Evolutionary conservation across 2,888 invertebrate genomes (phyloP).

Genomic region (Tholera decimalis): DNA sequence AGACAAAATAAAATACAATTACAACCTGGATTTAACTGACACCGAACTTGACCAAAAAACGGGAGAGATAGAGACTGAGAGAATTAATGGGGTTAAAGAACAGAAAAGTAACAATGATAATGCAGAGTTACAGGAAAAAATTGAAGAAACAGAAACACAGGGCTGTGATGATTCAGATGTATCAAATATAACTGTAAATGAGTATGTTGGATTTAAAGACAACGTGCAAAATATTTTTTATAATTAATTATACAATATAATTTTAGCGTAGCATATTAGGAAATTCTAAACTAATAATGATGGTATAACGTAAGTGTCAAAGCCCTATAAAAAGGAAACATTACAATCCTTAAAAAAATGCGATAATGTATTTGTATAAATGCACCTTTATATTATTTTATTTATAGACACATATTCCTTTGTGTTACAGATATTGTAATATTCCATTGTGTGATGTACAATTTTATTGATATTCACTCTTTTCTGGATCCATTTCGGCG

Average conservation of each 20-base stretch:
- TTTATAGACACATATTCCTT: constrained; percentile 6
- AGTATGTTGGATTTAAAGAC: not conserved
- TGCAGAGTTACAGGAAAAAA: not conserved
- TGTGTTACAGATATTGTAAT: constrained; percentile 9
- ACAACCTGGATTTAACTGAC: not conserved
- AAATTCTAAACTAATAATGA: not conserved
- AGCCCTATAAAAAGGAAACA: too few species aligned
- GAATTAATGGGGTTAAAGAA: constrained; percentile 1
- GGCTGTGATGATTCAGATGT: constrained; percentile 1
- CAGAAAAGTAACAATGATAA: not conserved
- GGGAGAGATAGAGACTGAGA: constrained; percentile 1
- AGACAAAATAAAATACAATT: not conserved
- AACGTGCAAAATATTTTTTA: not conserved
- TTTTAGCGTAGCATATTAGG: not conserved
- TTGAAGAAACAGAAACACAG: constrained; percentile 2
- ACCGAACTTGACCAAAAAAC: not conserved
- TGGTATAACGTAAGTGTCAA: too few species aligned
- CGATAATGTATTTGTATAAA: not conserved
- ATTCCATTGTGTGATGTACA: constrained; percentile 11
- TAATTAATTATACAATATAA: too few species aligned
- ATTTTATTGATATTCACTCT: not conserved
- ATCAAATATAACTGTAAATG: not conserved
- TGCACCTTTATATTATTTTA: constrained; percentile 1
- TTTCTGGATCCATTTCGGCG: too few species aligned
- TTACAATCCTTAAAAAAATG: not conserved